These are phyloP conservation scores for Drosophila guanche DNA, from an alignment of 1,140 invertebrate species.

Conservation along the genomic window DNA sequence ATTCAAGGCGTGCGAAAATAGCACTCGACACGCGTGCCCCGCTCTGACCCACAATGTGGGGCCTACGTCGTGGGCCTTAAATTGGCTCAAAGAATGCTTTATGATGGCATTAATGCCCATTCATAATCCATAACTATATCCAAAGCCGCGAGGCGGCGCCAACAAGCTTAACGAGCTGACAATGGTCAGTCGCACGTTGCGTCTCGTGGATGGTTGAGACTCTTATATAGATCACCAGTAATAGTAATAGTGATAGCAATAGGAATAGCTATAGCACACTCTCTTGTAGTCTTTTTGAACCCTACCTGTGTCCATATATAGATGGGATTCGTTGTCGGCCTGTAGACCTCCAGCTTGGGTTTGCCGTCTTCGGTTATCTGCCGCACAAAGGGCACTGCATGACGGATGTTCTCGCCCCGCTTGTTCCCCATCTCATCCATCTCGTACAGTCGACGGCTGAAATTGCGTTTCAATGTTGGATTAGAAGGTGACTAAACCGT, in stretches of 20 bases:
- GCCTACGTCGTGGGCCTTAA: constrained; percentile 30
- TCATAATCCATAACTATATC: constrained; percentile 50
- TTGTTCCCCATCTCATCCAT: constrained; percentile 86
- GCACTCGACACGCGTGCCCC: constrained; percentile 46
- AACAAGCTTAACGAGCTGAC: constrained; percentile 68
- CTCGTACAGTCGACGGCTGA: constrained; percentile 84
- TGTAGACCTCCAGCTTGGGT: constrained; percentile 83
- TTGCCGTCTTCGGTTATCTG: constrained; percentile 84
- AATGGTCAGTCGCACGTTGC: constrained; percentile 30
- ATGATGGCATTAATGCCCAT: constrained; percentile 70
- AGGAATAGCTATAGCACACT: too few species aligned
- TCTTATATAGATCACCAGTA: background rate
- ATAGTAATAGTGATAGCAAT: too few species aligned
- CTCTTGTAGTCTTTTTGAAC: constrained; percentile 7
- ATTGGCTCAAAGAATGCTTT: constrained; percentile 70
- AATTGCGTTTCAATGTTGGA: constrained; percentile 41
- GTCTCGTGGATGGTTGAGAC: background rate
- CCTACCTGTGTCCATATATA: constrained; percentile 86
- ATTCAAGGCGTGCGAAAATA: constrained; percentile 69
- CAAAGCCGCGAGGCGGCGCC: constrained; percentile 47
- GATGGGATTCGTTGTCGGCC: constrained; percentile 85
- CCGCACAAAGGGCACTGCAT: constrained; percentile 85
- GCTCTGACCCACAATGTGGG: constrained; percentile 43
- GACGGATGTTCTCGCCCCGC: constrained; percentile 85
- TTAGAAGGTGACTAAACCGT: constrained; percentile 24